These are phyloP conservation scores for Halichoerus grypus DNA, from an alignment of 2,113 vertebrate genomes.

Conservation along the genomic window DNA sequence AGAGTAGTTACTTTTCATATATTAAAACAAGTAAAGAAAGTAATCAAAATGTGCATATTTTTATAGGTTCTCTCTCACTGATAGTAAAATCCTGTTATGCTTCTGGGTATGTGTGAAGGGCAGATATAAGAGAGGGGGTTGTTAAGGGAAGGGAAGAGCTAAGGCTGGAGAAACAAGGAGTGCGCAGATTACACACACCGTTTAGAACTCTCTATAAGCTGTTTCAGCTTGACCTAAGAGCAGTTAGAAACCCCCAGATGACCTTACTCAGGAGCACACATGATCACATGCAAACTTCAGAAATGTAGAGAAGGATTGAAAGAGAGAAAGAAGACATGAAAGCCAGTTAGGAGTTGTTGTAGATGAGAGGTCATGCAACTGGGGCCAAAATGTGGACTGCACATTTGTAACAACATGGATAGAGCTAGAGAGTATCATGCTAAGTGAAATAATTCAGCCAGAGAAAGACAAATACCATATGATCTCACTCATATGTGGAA, in stretches of 20 bases:
- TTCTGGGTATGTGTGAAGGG: not conserved
- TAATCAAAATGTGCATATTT: not conserved
- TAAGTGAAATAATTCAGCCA: not conserved
- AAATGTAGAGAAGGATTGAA: not conserved
- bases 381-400: not conserved
- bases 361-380: not conserved
- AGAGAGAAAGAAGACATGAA: not conserved
- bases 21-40: not conserved
- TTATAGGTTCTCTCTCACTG: not conserved
- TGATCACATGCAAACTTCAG: not conserved
- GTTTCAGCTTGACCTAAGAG: not conserved
- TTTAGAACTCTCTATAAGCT: not conserved
- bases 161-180: not conserved
- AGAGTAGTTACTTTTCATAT: not conserved
- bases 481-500: not conserved
- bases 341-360: not conserved
- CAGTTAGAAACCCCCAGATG: not conserved
- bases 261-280: not conserved
- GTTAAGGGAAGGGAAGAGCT: not conserved
- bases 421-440: not conserved
- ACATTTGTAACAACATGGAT: not conserved
- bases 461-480: not conserved
- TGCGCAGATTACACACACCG: too few species aligned
- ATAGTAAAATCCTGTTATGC: not conserved
- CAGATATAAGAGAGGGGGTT: not conserved